A percentile compares a stretch with the other conserved stretches of the same genome.
Conservation (phyloP, 2,113 vertebrate species). For the Nibea coibor region DNA sequence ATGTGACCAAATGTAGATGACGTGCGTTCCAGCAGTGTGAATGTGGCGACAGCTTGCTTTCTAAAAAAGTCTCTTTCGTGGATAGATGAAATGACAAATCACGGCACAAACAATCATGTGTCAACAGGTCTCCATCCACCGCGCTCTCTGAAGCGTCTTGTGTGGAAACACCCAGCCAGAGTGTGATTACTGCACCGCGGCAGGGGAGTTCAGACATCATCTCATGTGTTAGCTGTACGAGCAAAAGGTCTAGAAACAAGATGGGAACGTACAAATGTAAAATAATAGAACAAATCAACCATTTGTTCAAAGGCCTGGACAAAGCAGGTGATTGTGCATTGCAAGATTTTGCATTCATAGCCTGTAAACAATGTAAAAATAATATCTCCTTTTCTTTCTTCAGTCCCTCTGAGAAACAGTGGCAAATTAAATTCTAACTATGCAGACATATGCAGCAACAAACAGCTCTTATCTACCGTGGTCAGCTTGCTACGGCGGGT, state of each 20-base stretch:
- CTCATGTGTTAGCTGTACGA: slow-evolving; percentile 23
- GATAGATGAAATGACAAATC: slow-evolving; percentile 20
- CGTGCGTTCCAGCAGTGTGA: slow-evolving; percentile 12
- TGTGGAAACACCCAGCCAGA: slow-evolving; percentile 18
- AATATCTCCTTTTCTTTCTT: neutral
- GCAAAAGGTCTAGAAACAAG: slow-evolving; percentile 26
- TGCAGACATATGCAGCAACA: slow-evolving; percentile 35
- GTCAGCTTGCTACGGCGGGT: slow-evolving; percentile 47
- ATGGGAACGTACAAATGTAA: neutral
- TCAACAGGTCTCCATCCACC: slow-evolving; percentile 19
- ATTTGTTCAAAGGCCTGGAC: neutral
- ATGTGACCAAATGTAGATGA: slow-evolving; percentile 32
- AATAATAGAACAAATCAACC: slow-evolving; percentile 26
- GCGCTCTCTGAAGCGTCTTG: slow-evolving; percentile 28
- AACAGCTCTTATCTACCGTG: slow-evolving; percentile 55
- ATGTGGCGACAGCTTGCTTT: slow-evolving; percentile 21
- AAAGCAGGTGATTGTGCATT: neutral
- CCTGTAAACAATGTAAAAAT: slow-evolving; percentile 9
- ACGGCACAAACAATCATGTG: neutral
- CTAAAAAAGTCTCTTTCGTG: neutral
- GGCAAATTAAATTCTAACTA: slow-evolving; percentile 47
- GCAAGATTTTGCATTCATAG: neutral
- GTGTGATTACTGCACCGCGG: slow-evolving; percentile 27
- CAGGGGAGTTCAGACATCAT: slow-evolving; percentile 34
- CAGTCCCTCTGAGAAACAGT: slow-evolving; percentile 20